Conservation (phyloP, 2,113 vertebrate species). For the Heloderma charlesbogerti region DNA sequence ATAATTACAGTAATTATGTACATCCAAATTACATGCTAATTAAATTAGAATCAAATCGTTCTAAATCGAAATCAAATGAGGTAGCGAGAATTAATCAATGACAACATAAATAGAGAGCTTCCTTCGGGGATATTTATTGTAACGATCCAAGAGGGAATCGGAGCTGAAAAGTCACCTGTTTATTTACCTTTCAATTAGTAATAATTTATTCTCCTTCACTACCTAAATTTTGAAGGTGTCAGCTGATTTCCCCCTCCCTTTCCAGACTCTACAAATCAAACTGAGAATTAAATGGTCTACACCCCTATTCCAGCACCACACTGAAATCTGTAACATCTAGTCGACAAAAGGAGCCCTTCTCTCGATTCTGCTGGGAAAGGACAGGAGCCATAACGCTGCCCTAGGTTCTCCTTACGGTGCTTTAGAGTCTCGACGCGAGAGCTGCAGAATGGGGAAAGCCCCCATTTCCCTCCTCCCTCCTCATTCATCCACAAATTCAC, state of each 20-base stretch:
- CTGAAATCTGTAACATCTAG: background rate
- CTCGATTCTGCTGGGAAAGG: too few relatives aligned
- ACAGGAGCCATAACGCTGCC: background rate
- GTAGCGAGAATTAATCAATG: slow-evolving; percentile 91
- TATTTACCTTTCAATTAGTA: slow-evolving; percentile 75
- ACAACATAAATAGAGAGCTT: slow-evolving; percentile 91
- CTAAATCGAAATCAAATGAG: slow-evolving; percentile 93
- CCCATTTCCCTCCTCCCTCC: background rate
- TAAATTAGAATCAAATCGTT: slow-evolving; percentile 93
- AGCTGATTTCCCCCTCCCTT: background rate
- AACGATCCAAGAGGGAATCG: slow-evolving; percentile 79
- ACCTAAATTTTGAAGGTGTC: slow-evolving; percentile 61
- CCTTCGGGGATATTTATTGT: slow-evolving; percentile 88
- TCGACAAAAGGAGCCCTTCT: background rate
- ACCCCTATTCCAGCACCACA: background rate
- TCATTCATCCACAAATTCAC: too few relatives aligned
- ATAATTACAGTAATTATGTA: slow-evolving; percentile 93
- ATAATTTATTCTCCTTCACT: slow-evolving; percentile 67
- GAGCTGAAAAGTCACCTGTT: slow-evolving; percentile 78
- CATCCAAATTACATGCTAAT: slow-evolving; percentile 92
- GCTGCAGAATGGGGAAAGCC: background rate
- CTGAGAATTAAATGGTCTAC: slow-evolving; percentile 30
- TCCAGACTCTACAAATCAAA: slow-evolving; percentile 54
- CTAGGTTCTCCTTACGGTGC: background rate
- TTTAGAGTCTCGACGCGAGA: background rate